A percentile compares a stretch with the other conserved stretches of the same genome.
Evolutionary conservation across 1,140 invertebrate species (phyloP).

Genomic region (Globodera ellingtonae): DNA sequence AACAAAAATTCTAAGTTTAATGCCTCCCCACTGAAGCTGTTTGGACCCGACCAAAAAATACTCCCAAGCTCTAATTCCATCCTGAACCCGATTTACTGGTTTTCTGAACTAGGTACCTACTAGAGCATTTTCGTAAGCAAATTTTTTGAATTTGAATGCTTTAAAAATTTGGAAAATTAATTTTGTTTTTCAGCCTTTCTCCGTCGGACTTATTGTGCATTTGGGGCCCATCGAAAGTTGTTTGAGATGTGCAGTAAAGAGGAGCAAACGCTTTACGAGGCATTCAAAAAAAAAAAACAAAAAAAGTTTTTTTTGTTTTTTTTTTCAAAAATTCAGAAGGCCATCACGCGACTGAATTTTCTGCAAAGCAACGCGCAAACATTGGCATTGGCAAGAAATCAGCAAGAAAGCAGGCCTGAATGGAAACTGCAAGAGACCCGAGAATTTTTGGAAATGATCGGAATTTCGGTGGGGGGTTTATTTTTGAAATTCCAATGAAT

Average conservation of each 20-base stretch:
- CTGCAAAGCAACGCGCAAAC: constrained; percentile 42
- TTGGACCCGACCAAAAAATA: too few relatives aligned
- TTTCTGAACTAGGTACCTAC: too few relatives aligned
- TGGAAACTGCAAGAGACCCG: constrained; percentile 29
- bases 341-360: constrained; percentile 28
- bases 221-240: neutral
- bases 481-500: constrained; percentile 1
- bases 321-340: constrained; percentile 26
- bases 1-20: too few relatives aligned
- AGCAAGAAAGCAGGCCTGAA: constrained; percentile 3
- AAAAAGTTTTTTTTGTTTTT: neutral
- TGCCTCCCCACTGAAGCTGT: too few relatives aligned
- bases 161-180: neutral
- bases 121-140: too few relatives aligned
- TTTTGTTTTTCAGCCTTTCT: neutral
- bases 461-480: constrained; percentile 29
- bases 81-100: too few relatives aligned
- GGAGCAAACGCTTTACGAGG: constrained; percentile 5
- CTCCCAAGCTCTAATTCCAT: too few relatives aligned
- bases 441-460: constrained; percentile 15
- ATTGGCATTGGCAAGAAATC: constrained; percentile 25
- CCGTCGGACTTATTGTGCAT: neutral
- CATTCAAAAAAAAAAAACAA: neutral
- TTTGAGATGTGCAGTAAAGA: neutral
- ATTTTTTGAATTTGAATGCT: neutral